Base-by-base conservation (phyloP, 1,140 invertebrate species). In the Micrasema minimum region DNA sequence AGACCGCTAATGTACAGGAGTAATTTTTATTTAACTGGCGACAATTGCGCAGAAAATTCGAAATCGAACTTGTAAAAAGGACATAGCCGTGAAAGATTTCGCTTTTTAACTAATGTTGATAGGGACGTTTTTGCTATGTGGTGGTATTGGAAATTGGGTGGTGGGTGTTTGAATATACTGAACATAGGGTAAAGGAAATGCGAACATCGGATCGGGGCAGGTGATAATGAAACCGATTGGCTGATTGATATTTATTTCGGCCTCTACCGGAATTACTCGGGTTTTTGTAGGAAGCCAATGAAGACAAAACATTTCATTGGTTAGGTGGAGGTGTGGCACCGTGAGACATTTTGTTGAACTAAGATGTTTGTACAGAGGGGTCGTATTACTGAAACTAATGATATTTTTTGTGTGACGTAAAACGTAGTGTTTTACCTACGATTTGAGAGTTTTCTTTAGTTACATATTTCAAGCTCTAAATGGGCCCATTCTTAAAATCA, bases 221-320 rank as follows among this genome's bases (percentile, higher is more conserved):
- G 74, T 75, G 74, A 75, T 75, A 75, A 75, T 75, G 74, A 75
- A 75, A 75, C 74, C 69, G 61, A 70, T 70, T 61, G 74, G 50
- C 70, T 75, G 74, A 75, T 75, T 75, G 74, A 75, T 75, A 75
- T 75, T 75, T 75, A 75, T 75, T 75, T 72, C 70, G 66, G 73
- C 68, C 69, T 69, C 48, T 55, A 53, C 31, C 43, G 35, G 69
- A 75, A 75, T 75, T 72, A 75, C 65, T 51, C 18, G 61, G 57
- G 37, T 72, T 73, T 73, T 53, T 50, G 35, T 51, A 22, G 9
- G 59, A 46, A 41, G 12, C 59, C 59, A 46, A 64, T 64, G 41
- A 64, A 64, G 59, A 64, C 55, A 59, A 23, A 45, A 37, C 64
- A 18, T 26, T 66, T 46, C 62, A 10, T 35, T 22, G 37, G 55